Evolutionary conservation across 2,113 vertebrate species (phyloP).

Genomic region (Lycaon pictus): DNA sequence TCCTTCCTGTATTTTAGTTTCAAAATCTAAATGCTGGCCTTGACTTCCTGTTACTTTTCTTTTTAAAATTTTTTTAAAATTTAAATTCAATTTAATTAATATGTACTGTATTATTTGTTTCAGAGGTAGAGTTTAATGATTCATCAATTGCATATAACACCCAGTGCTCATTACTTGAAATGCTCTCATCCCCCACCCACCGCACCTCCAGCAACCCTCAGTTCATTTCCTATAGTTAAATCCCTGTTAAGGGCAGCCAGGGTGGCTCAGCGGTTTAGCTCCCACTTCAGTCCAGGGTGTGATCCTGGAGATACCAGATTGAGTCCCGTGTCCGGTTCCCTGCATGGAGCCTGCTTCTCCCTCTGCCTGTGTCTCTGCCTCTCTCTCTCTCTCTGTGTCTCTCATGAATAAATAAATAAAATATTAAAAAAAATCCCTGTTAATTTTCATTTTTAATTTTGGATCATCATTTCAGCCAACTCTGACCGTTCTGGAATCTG

Average conservation of each 20-base stretch:
- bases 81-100: background rate
- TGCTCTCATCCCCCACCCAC: background rate
- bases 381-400: too few species aligned
- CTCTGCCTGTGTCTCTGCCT: too few species aligned
- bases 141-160: background rate
- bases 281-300: too few species aligned
- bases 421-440: background rate
- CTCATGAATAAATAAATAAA: too few species aligned
- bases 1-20: background rate
- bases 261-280: too few species aligned
- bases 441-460: conserved; percentile 33
- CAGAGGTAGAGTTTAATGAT: background rate
- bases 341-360: too few species aligned
- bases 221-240: background rate
- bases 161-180: background rate
- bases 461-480: background rate
- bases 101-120: background rate
- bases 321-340: too few species aligned
- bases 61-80: background rate
- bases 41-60: background rate
- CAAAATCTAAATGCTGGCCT: conserved; percentile 9
- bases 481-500: background rate
- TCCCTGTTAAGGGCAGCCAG: background rate
- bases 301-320: too few species aligned
- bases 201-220: background rate